Conservation (phyloP, 37 sponge, comb jelly and placozoan species). For the Theonella swinhoei region DNA sequence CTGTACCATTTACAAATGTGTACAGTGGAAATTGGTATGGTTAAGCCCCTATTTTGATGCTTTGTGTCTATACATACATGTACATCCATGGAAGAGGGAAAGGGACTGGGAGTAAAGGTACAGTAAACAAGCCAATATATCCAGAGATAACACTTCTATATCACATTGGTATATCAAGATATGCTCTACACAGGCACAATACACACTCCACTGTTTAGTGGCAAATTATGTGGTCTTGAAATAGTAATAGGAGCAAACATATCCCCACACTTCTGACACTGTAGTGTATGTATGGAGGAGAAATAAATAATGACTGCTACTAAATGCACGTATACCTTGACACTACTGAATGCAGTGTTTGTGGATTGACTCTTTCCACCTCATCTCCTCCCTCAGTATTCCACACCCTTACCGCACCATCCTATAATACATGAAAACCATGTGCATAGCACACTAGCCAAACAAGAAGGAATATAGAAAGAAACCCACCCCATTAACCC, state of each 20-base stretch:
- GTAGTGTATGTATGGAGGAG: neutral
- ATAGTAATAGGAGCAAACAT: constrained; percentile 23
- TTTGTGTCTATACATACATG: too few species aligned
- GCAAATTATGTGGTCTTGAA: neutral
- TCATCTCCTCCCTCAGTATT: constrained; percentile 43
- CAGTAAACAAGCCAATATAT: too few species aligned
- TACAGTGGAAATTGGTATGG: too few species aligned
- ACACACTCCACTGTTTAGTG: neutral
- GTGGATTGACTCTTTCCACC: constrained; percentile 3
- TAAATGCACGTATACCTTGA: neutral
- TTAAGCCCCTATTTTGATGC: too few species aligned
- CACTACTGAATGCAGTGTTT: neutral
- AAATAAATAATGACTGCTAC: neutral
- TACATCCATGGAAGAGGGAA: too few species aligned
- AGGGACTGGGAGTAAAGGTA: too few species aligned
- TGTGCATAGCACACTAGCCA: too few species aligned
- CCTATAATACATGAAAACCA: constrained; percentile 17
- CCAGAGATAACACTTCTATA: too few species aligned
- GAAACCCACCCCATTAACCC: too few species aligned
- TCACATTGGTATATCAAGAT: neutral
- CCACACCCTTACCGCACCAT: constrained; percentile 57
- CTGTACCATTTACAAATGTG: too few species aligned
- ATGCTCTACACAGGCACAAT: neutral
- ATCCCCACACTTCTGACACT: constrained; percentile 68
- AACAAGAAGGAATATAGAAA: too few species aligned